phyloP scores from a whole-genome alignment of 1,140 invertebrate species.

The Drosophila grimshawi region DNA sequence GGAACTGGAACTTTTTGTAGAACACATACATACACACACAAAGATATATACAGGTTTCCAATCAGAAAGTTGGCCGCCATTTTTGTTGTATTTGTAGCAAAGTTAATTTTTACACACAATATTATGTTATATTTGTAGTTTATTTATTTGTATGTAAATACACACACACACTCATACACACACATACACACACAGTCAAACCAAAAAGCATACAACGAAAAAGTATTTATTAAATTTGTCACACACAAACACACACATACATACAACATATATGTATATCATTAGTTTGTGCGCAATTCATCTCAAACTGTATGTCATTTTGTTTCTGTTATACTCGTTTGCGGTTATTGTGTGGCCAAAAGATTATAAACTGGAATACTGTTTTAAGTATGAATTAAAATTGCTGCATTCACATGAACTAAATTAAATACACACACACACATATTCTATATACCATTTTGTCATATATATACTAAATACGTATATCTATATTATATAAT shows the following conservation, averaged over 20 bases:
- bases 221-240: slow-evolving; percentile 57
- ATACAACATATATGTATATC: slow-evolving; percentile 15
- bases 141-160: slow-evolving; percentile 79
- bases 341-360: slow-evolving; percentile 58
- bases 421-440: slow-evolving; percentile 40
- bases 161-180: slow-evolving; percentile 53
- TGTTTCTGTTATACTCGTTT: slow-evolving; percentile 67
- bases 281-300: slow-evolving; percentile 34
- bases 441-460: slow-evolving; percentile 26
- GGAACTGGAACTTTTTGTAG: slow-evolving; percentile 22
- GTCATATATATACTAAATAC: slow-evolving; percentile 20
- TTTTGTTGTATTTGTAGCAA: slow-evolving; percentile 43
- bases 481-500: slow-evolving; percentile 58
- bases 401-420: neutral
- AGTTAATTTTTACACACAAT: slow-evolving; percentile 23
- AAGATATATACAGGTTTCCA: slow-evolving; percentile 39
- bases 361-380: slow-evolving; percentile 64
- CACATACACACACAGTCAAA: slow-evolving; percentile 26
- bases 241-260: slow-evolving; percentile 26
- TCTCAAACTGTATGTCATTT: slow-evolving; percentile 58
- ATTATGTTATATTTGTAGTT: slow-evolving; percentile 50
- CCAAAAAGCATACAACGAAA: slow-evolving; percentile 46
- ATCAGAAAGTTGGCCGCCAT: slow-evolving; percentile 35
- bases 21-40: neutral
- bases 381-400: slow-evolving; percentile 68